phyloP scores from a whole-genome alignment of 2,113 vertebrate species.

The Smithornis capensis region DNA sequence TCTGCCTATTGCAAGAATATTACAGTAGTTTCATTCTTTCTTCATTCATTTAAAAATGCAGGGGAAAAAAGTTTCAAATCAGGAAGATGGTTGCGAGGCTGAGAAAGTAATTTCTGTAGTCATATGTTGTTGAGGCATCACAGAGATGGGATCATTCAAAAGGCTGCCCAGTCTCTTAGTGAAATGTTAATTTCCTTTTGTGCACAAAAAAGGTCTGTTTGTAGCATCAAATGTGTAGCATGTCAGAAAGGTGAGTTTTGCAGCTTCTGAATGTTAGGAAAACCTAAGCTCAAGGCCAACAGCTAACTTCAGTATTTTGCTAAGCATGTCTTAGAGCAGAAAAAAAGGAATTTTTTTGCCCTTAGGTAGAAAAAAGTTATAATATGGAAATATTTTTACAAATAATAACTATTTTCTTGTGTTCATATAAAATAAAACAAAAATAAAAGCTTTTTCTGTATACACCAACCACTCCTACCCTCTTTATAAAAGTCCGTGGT shows the following conservation, averaged over 20 bases:
- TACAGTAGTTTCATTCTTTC: background rate
- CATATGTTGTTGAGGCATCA: background rate
- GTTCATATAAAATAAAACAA: background rate
- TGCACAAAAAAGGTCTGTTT: background rate
- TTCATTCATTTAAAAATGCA: background rate
- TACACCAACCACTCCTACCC: background rate
- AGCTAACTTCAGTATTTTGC: background rate
- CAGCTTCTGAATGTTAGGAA: background rate
- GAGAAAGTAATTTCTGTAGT: background rate
- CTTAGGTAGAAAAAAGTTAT: background rate
- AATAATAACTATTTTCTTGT: background rate
- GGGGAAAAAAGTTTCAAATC: background rate
- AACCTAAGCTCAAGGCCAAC: background rate
- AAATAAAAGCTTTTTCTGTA: background rate
- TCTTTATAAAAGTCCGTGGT: background rate
- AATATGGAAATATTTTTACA: background rate
- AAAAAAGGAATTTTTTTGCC: background rate
- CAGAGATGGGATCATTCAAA: background rate
- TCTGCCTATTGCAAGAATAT: background rate
- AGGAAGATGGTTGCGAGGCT: background rate
- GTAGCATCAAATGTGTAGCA: background rate
- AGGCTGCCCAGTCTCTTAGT: background rate
- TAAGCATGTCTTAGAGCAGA: background rate
- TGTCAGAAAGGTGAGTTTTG: background rate
- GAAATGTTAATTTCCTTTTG: background rate